Evolutionary conservation across 2,888 invertebrate genomes (phyloP).

Genomic region (Rugalucina vietnamica): DNA sequence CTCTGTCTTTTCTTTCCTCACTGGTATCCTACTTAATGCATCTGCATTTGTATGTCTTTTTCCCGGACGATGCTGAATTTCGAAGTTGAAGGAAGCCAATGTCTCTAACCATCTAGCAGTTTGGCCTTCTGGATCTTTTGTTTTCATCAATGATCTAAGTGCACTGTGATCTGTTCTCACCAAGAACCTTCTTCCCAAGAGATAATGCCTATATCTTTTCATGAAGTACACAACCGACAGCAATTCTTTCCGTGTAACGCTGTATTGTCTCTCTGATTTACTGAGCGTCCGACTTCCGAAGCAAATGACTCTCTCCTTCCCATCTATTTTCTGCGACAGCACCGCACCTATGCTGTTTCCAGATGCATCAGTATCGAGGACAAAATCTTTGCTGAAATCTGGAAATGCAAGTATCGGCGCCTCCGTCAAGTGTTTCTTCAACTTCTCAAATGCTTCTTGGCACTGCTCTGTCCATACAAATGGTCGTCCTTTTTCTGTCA

Average conservation of each 20-base stretch:
- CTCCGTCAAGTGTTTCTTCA: not conserved
- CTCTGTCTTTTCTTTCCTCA: not conserved
- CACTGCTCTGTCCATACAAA: not conserved
- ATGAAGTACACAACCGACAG: not conserved
- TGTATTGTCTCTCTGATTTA: not conserved
- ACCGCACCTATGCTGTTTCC: not conserved
- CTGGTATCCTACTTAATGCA: not conserved
- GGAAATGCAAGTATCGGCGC: not conserved
- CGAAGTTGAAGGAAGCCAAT: not conserved
- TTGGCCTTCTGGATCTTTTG: slow-evolving; percentile 2
- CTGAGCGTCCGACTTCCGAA: not conserved
- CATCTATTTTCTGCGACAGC: not conserved
- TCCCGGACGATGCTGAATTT: slow-evolving; percentile 1
- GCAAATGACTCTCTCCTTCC: not conserved
- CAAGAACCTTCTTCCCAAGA: not conserved
- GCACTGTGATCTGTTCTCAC: not conserved
- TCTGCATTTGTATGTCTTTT: not conserved
- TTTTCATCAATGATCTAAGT: not conserved
- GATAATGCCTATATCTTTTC: slow-evolving; percentile 2
- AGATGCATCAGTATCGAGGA: slow-evolving; percentile 1
- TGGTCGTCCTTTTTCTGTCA: not conserved
- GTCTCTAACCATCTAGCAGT: not conserved
- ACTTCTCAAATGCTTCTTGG: not conserved
- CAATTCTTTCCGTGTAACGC: not conserved
- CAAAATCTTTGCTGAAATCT: not conserved